phyloP scores from a whole-genome alignment of 2,888 invertebrate genomes.

The Yponomeuta plumbellus region DNA sequence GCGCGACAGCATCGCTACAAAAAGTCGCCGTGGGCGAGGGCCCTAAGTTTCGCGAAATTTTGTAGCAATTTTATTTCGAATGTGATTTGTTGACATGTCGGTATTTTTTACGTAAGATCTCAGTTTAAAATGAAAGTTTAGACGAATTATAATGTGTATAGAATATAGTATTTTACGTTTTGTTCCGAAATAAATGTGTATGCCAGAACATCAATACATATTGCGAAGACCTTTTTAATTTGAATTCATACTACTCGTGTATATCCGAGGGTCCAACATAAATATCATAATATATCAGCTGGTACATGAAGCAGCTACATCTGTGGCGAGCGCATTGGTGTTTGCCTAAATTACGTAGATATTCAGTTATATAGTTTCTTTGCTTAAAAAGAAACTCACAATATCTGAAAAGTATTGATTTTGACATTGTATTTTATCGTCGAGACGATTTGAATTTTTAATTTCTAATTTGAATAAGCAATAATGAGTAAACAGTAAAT shows the following conservation, averaged over 20 bases:
- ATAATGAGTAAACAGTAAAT: neutral
- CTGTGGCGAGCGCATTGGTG: no score
- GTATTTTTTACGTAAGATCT: slow-evolving; percentile 61
- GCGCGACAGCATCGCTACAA: no score
- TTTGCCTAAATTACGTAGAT: neutral
- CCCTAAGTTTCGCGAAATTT: slow-evolving; percentile 18
- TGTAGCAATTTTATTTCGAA: slow-evolving; percentile 39
- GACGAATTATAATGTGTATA: neutral
- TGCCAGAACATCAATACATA: neutral
- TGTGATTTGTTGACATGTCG: slow-evolving; percentile 47
- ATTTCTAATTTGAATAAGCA: neutral
- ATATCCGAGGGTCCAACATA: no score
- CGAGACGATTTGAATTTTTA: no score
- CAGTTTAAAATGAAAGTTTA: slow-evolving; percentile 44
- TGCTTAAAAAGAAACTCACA: neutral
- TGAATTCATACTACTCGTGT: neutral
- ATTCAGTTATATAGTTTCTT: slow-evolving; percentile 5
- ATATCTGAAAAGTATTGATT: slow-evolving; percentile 10
- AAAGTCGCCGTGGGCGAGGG: no score
- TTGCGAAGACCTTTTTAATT: neutral
- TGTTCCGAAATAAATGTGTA: neutral
- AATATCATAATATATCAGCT: no score
- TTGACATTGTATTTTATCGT: neutral
- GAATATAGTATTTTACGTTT: slow-evolving; percentile 2
- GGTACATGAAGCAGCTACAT: no score